Evolutionary conservation across 2,888 invertebrate genomes (phyloP).

Genomic region (Tineola bisselliella): DNA sequence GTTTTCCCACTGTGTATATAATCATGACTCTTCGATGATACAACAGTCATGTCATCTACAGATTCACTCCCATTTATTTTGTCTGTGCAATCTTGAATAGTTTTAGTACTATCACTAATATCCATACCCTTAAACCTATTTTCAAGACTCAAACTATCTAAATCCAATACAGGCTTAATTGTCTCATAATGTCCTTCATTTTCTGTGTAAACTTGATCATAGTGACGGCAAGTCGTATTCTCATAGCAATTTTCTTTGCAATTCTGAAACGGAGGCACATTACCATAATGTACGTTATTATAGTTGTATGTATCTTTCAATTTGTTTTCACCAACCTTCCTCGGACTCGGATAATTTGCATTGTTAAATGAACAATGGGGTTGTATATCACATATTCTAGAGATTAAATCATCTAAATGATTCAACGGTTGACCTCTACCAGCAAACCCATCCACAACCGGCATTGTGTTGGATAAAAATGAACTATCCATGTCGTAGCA

Average conservation of each 20-base stretch:
- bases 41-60: slow-evolving; percentile 66
- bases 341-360: not conserved
- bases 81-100: too few species aligned
- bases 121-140: too few species aligned
- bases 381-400: slow-evolving; percentile 20
- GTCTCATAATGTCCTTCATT: slow-evolving; percentile 55
- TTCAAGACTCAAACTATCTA: too few species aligned
- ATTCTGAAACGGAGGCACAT: slow-evolving; percentile 38
- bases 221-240: slow-evolving; percentile 23
- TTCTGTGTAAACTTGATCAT: slow-evolving; percentile 57
- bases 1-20: slow-evolving; percentile 18
- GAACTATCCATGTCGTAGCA: slow-evolving; percentile 58
- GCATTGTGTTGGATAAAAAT: slow-evolving; percentile 58
- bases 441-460: slow-evolving; percentile 60
- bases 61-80: slow-evolving; percentile 54
- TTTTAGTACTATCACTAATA: too few species aligned
- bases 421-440: slow-evolving; percentile 58
- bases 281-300: slow-evolving; percentile 43
- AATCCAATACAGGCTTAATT: slow-evolving; percentile 34
- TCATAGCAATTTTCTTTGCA: slow-evolving; percentile 21
- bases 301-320: slow-evolving; percentile 61
- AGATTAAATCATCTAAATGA: slow-evolving; percentile 44
- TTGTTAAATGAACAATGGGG: slow-evolving; percentile 4
- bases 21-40: slow-evolving; percentile 24
- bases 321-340: not conserved